Evolutionary conservation across 2,113 vertebrate species (phyloP), one percentile per base, ranked within the genome.

Genomic region (Murina feae): DNA sequence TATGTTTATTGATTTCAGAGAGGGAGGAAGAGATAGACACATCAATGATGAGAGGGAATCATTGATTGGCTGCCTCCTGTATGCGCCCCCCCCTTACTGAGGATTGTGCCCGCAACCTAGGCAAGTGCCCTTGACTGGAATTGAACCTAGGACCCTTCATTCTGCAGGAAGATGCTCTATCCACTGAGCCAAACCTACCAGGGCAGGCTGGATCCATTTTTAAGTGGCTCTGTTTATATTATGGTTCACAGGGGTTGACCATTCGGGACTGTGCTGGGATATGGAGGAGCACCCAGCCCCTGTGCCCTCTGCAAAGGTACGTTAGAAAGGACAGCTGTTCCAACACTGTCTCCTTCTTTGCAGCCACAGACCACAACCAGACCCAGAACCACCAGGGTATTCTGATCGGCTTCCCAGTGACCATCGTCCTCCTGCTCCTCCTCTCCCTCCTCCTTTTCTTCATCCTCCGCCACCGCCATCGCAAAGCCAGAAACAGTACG

Each of bases 321-420:
- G 55, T 69, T 2, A 13, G 51, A 1, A 0, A 35, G 30, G 5
- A 30, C 2, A 18, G 9, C 37, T 5, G 51, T 51, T 47, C 49
- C 6, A 0, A 55, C 30, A 9, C 2, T 13, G 7, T 49, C n/a
- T 28, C 16, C 21, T 68, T 58, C 9, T 66, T 32, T 55, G 58
- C 28, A 92, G 81, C 21, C 35, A 55, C 0, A 0, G 17, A 76
- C 37, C 1, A 7, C 2, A 9, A 35, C 30, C 10, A 1, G 5
- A 2, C 3, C 74, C 35, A 11, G 7, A 10, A 7, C 35, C 16
- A 3, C 30, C 30, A 1, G 5, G 1, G 18, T 13, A 2, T 66
- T 30, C 30, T 82, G 68, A 55, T 37, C 25, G 75, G 51, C 7
- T 2, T 72, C 30, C 11, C 39, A 2, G 74, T 37, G 63, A 39